phyloP scores from a whole-genome alignment of 2,113 vertebrate genomes.

The Morone chrysops region DNA sequence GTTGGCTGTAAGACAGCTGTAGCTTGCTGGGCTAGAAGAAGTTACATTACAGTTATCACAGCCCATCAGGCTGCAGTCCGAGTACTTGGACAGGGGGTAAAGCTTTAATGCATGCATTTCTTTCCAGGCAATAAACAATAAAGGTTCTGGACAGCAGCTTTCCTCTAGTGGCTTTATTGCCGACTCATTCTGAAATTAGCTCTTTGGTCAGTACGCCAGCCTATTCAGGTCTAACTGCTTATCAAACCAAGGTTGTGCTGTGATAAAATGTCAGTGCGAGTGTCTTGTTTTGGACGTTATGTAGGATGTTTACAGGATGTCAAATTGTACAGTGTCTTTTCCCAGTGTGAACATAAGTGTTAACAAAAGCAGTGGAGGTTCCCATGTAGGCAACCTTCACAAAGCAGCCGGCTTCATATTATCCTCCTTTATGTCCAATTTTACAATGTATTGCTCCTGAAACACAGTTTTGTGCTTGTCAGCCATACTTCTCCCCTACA shows the following conservation, averaged over 20 bases:
- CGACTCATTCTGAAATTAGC: constrained; percentile 34
- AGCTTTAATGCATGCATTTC: constrained; percentile 38
- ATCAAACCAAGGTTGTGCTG: constrained; percentile 40
- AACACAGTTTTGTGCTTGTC: constrained; percentile 1
- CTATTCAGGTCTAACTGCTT: constrained; percentile 29
- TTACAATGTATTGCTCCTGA: constrained; percentile 1
- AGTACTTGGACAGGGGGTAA: constrained; percentile 7
- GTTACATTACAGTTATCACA: constrained; percentile 19
- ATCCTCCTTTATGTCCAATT: neutral
- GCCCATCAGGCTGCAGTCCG: constrained; percentile 20
- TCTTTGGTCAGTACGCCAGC: constrained; percentile 17
- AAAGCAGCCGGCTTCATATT: neutral
- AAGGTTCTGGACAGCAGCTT: constrained; percentile 28
- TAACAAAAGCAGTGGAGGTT: constrained; percentile 3
- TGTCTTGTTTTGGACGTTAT: constrained; percentile 8
- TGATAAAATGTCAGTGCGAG: neutral
- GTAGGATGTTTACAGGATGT: constrained; percentile 5
- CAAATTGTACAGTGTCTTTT: neutral
- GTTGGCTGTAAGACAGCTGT: constrained; percentile 31
- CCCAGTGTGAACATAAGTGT: neutral
- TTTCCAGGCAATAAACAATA: constrained; percentile 32
- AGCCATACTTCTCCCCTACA: neutral
- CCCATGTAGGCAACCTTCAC: neutral
- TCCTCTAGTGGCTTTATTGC: constrained; percentile 41
- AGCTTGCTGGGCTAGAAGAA: constrained; percentile 30